These are phyloP conservation scores for Cydia splendana DNA, from an alignment of 1,140 invertebrate genomes.

Conservation along the genomic window DNA sequence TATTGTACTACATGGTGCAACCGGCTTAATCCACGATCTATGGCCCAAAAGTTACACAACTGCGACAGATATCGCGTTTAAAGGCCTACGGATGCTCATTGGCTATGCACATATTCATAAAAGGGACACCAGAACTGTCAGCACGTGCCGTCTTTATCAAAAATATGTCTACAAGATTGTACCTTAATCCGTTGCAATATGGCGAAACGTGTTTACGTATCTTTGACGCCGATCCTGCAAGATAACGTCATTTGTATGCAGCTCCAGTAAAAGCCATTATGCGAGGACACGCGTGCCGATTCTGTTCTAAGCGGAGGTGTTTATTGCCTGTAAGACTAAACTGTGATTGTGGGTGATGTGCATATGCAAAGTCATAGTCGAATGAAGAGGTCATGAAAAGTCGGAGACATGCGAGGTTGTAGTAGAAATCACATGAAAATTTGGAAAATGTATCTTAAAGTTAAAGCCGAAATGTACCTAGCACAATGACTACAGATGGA, in stretches of 20 bases:
- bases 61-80: background rate
- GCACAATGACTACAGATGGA: too few relatives aligned
- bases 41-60: background rate
- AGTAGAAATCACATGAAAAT: background rate
- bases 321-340: constrained; percentile 19
- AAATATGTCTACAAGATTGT: background rate
- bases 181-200: background rate
- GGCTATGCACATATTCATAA: constrained; percentile 2
- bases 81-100: constrained; percentile 10
- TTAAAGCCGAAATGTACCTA: too few relatives aligned
- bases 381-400: background rate
- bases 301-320: background rate
- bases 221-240: background rate
- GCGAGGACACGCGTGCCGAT: constrained; percentile 45
- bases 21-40: too few relatives aligned
- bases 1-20: too few relatives aligned
- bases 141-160: background rate
- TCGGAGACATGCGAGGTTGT: background rate
- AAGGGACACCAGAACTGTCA: background rate
- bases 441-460: too few relatives aligned
- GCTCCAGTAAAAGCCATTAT: constrained; percentile 43
- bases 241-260: constrained; percentile 43
- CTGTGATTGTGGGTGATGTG: background rate
- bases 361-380: background rate
- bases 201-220: background rate